phyloP scores from a whole-genome alignment of 2,888 invertebrate species.

The Macrosiphum euphorbiae region DNA sequence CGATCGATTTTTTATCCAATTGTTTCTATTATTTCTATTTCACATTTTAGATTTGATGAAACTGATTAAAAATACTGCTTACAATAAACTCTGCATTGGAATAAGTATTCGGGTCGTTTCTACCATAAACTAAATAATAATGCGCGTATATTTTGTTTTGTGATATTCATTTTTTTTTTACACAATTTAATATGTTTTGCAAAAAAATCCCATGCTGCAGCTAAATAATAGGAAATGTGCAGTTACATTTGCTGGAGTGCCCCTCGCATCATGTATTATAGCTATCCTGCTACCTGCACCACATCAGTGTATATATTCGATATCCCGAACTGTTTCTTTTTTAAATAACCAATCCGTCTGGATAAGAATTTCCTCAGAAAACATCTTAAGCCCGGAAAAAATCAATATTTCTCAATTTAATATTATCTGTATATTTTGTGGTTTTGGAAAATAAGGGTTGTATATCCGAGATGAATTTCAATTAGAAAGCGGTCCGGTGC shows the following conservation, averaged over 20 bases:
- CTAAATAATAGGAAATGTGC: neutral
- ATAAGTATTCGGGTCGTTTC: neutral
- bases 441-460: slow-evolving; percentile 25
- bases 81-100: neutral
- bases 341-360: neutral
- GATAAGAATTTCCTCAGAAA: neutral
- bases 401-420: slow-evolving; percentile 35
- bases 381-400: neutral
- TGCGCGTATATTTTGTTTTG: too few species aligned
- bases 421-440: neutral
- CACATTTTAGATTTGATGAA: neutral
- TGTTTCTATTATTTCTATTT: neutral
- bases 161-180: neutral
- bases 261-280: neutral
- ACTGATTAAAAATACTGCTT: neutral
- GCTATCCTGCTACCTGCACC: neutral
- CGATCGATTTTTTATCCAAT: neutral
- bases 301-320: neutral
- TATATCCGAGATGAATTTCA: slow-evolving; percentile 20
- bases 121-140: neutral
- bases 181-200: neutral
- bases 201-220: neutral
- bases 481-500: slow-evolving; percentile 24
- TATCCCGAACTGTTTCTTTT: neutral
- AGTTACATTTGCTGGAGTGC: neutral